Base-by-base conservation (phyloP, 2,113 vertebrate species). In the Cynoglossus semilaevis region DNA sequence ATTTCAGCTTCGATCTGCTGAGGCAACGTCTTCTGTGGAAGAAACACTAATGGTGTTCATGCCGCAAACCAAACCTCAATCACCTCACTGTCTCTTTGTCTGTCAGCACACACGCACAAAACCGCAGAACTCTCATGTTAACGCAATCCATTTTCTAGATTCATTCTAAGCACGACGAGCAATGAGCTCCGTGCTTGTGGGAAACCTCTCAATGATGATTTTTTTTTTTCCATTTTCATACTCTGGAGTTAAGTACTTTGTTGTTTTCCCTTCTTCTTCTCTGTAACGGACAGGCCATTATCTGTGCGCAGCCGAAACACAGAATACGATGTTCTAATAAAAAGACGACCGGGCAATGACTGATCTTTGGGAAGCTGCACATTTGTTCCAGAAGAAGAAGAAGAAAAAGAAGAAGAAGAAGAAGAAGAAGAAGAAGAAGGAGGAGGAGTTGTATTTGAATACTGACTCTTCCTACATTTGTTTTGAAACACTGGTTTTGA, bases 121-220 rank as follows among this genome's bases (percentile, higher is more conserved):
- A 2, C 16, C 7, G 13, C 37, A 53, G 9, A 45, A 15, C 68
- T 40, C 55, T 42, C 53, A 37, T 56, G 40, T 51, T 64, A 66
- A 76, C 58, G 74, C 58, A 67, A 16, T 18, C 19, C 67, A 64
- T 76, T 72, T 68, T 16, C 66, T 76, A 70, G 50, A 67, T 66
- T 57, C 17, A 67, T 56, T 63, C 38, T 40, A 41, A 63, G 51
- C 51, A 66, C 44, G 63, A 61, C 57, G 29, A 77, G 15, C 34
- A 19, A 42, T 63, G 42, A 46, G 44, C 56, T 55, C 57, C 51
- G 72, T 70, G 34, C 56, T 63, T 18, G 43, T 6, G 18, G 66
- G 80, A 80, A 74, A 49, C 7, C 42, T 58, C 68, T 69, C 51
- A 59, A 63, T 67, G 44, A 41, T 40, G 49, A 60, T 58, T 51